These are phyloP conservation scores for Actinia tenebrosa DNA, from an alignment of 64 coral and sea anemone genomes.

Conservation along the genomic window DNA sequence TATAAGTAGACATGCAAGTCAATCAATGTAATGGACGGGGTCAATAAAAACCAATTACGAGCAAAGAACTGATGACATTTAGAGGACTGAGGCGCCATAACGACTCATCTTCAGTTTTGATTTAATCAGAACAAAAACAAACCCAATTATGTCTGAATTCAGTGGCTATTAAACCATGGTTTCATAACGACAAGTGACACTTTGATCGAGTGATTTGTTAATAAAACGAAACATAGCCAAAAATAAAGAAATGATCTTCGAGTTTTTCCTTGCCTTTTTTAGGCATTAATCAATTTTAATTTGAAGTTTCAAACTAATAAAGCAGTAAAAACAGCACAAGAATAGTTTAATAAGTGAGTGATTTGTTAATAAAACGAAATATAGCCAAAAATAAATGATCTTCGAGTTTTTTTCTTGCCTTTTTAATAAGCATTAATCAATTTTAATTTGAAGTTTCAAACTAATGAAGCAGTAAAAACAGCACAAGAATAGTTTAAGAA, in stretches of 20 bases:
- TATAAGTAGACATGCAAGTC: neutral
- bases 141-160: neutral
- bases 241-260: neutral
- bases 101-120: constrained; percentile 17
- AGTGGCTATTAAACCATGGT: neutral
- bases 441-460: too few species aligned
- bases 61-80: constrained; percentile 15
- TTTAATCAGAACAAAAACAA: constrained; percentile 10
- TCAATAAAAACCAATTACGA: constrained; percentile 13
- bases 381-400: too few species aligned
- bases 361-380: neutral
- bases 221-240: neutral
- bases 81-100: constrained; percentile 3
- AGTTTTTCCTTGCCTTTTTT: neutral
- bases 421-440: neutral
- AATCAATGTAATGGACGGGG: neutral
- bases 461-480: neutral
- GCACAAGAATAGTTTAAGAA: neutral
- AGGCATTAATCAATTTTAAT: neutral
- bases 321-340: neutral
- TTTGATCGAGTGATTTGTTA: neutral
- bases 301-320: neutral
- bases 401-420: too few species aligned
- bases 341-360: neutral
- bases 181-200: neutral